phyloP scores from a whole-genome alignment of 2,113 vertebrate species.

The Erythrolamprus reginae region DNA sequence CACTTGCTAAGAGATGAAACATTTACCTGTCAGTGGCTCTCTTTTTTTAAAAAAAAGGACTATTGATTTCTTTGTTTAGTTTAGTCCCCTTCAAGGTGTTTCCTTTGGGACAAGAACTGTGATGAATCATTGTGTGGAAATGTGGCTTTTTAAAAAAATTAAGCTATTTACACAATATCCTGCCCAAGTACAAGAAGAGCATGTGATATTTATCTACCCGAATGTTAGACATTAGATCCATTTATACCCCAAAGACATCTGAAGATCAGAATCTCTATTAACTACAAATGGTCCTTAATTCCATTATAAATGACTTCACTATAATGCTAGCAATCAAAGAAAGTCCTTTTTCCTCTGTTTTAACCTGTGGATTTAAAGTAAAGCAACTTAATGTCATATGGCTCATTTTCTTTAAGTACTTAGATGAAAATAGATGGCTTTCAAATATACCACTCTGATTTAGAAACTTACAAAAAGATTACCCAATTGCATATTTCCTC shows the following conservation, averaged over 20 bases:
- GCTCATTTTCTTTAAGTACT: neutral
- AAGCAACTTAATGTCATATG: neutral
- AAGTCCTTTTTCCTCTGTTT: neutral
- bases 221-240: neutral
- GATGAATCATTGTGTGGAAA: conserved; percentile 5
- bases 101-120: conserved; percentile 14
- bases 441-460: neutral
- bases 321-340: neutral
- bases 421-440: neutral
- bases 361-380: neutral
- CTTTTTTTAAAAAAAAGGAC: neutral
- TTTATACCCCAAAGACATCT: neutral
- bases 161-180: neutral
- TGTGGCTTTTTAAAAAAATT: neutral
- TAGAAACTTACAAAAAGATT: neutral
- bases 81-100: conserved; percentile 3
- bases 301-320: neutral
- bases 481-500: neutral
- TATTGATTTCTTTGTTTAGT: conserved; percentile 1
- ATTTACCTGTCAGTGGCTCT: neutral
- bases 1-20: neutral
- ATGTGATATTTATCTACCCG: neutral
- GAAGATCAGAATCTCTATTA: neutral
- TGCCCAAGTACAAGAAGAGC: neutral
- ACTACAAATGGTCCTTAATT: neutral